Evolutionary conservation across 2,113 vertebrate genomes (phyloP).

Genomic region (Corynorhinus townsendii): DNA sequence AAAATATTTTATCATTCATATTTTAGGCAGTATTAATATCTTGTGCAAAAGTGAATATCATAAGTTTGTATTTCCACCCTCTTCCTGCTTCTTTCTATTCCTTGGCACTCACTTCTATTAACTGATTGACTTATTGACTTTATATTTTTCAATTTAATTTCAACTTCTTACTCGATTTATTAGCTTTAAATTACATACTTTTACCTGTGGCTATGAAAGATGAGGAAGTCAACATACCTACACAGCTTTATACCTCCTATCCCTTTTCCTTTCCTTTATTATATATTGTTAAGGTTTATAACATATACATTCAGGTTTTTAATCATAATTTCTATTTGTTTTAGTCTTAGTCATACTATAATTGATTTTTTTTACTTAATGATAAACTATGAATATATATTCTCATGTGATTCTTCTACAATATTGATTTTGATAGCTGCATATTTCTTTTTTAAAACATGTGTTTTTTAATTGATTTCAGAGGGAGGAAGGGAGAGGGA

Average conservation of each 20-base stretch:
- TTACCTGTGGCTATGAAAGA: neutral
- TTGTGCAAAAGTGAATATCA: neutral
- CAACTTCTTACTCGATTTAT: neutral
- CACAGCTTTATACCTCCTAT: neutral
- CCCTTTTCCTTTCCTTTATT: neutral
- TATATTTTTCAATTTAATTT: neutral
- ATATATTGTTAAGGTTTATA: neutral
- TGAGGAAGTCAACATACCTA: neutral
- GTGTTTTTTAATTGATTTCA: too few species aligned
- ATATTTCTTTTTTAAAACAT: too few species aligned
- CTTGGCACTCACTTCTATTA: neutral
- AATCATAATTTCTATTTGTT: neutral
- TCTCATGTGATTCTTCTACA: neutral
- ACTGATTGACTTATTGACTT: neutral
- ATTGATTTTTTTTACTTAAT: neutral
- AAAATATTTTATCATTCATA: neutral
- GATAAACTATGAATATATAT: neutral
- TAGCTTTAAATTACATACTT: neutral
- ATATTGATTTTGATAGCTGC: neutral
- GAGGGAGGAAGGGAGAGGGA: too few species aligned
- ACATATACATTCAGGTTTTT: neutral
- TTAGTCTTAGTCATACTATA: neutral
- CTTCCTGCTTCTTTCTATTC: neutral
- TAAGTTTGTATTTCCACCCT: neutral
- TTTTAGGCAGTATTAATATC: neutral